phyloP scores from a whole-genome alignment of 37 sponge, comb jelly and placozoan genomes.

The Halisarca cf. caerulea region DNA sequence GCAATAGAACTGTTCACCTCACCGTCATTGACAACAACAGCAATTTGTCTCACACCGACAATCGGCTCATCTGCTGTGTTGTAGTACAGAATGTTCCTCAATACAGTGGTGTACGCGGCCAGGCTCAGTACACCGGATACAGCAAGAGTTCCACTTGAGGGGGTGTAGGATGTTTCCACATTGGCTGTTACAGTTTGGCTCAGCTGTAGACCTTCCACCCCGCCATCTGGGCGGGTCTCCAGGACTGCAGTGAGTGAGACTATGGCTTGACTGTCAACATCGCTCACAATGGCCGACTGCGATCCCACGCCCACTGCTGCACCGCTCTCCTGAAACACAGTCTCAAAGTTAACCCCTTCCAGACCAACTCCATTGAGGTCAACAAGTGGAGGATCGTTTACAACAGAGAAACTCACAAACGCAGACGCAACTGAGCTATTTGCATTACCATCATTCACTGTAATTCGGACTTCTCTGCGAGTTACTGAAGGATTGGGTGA shows the following conservation, averaged over 20 bases:
- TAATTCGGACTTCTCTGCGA: conserved; percentile 40
- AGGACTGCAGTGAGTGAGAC: conserved; percentile 13
- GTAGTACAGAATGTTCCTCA: conserved; percentile 40
- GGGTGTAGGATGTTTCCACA: not conserved
- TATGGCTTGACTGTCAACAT: conserved; percentile 53
- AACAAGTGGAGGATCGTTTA: conserved; percentile 76
- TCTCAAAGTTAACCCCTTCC: conserved; percentile 39
- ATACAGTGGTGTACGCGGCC: conserved; percentile 1
- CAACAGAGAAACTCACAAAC: conserved; percentile 41
- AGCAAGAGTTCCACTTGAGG: not conserved
- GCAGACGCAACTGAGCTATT: conserved; percentile 43
- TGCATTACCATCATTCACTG: conserved; percentile 52
- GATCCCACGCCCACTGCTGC: conserved; percentile 22
- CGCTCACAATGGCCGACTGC: conserved; percentile 16
- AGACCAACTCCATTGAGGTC: conserved; percentile 62
- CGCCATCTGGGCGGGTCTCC: not conserved
- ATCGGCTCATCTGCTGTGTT: conserved; percentile 63
- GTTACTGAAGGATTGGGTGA: conserved; percentile 21
- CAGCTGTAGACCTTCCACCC: conserved; percentile 29
- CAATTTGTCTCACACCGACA: conserved; percentile 8
- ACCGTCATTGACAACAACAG: conserved; percentile 42
- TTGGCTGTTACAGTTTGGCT: not conserved
- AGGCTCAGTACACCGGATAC: conserved; percentile 32
- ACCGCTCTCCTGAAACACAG: conserved; percentile 41
- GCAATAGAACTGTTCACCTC: conserved; percentile 18